Percentiles rank a stretch among this genome's conserved stretches.
Evolutionary conservation across 2,797 vertebrate species (phyloP).

Genomic region (Coluber constrictor): DNA sequence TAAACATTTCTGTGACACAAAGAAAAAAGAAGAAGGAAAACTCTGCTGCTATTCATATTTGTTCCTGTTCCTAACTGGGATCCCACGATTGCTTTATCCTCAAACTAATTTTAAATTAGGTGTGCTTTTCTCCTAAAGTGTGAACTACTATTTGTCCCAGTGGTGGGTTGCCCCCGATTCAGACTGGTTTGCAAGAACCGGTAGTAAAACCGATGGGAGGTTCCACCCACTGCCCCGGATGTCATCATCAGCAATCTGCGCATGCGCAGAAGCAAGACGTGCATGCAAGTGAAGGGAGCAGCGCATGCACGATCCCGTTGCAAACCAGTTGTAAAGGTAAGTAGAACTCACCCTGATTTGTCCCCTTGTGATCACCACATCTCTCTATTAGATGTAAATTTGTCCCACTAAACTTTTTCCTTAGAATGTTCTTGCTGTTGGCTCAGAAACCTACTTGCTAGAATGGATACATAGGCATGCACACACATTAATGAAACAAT

Average conservation of each 20-base stretch:
- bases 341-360: not conserved
- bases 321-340: too few relatives aligned
- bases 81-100: not conserved
- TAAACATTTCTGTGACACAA: not conserved
- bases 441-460: not conserved
- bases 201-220: too few relatives aligned
- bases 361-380: not conserved
- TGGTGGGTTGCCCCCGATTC: too few relatives aligned
- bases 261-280: too few relatives aligned
- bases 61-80: not conserved
- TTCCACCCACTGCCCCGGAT: too few relatives aligned
- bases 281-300: too few relatives aligned
- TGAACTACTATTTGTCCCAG: too few relatives aligned
- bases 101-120: not conserved
- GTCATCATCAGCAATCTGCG: too few relatives aligned
- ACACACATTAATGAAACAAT: not conserved
- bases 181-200: too few relatives aligned
- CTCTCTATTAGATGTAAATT: not conserved
- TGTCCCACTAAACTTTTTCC: not conserved
- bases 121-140: not conserved
- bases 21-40: not conserved
- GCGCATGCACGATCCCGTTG: too few relatives aligned
- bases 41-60: not conserved
- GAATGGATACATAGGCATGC: not conserved
- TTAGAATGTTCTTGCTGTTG: not conserved